Base-by-base conservation (phyloP, 2,113 vertebrate genomes). In the Cettia cetti region DNA sequence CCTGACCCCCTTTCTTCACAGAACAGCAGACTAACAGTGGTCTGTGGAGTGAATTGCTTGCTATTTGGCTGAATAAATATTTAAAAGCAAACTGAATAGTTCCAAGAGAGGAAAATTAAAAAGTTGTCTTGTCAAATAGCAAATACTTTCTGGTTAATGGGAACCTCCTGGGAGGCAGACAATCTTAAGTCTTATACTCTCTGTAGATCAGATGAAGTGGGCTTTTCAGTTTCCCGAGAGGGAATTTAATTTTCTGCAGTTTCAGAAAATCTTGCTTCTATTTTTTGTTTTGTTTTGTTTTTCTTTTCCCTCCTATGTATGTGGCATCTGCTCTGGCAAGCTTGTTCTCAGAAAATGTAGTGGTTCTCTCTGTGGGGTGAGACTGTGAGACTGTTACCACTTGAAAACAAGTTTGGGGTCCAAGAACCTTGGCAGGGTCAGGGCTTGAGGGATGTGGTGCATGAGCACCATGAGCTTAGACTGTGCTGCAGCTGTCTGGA, bases 11-110 rank as follows among this genome's bases (percentile, higher is more conserved):
- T 91, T 94, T 72, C 59, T 87, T 89, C 77, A 84, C 61, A 79
- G 68, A 76, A 85, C 31, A 94, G 53, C 87, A 35, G 81, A n/a
- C 64, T 91, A 90, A 61, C 57, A 45, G 49, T 61, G 70, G 78
- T 85, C 79, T 85, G 28, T 65, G 65, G 37, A 92, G 65, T 84
- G 78, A 94, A 72, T 91, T 87, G 44, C 80, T 84, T 84, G 60
- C 83, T 89, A 35, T 94, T 86, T 95, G 86, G 59, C 76, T 88
- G 68, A 93, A 92, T 93, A 95, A 97, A 95, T 93, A 96, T 91
- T 96, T 95, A 75, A 96, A 90, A 90, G 60, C 68, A 94, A 94
- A 92, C 47, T 21, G 35, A 83, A 84, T 42, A 28, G 52, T 80
- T 97, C 66, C 39, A 83, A 75, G 64, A 78, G 82, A 60, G 56